Conservation (phyloP, 2,888 invertebrate genomes). For the Agriopis leucophaearia region DNA sequence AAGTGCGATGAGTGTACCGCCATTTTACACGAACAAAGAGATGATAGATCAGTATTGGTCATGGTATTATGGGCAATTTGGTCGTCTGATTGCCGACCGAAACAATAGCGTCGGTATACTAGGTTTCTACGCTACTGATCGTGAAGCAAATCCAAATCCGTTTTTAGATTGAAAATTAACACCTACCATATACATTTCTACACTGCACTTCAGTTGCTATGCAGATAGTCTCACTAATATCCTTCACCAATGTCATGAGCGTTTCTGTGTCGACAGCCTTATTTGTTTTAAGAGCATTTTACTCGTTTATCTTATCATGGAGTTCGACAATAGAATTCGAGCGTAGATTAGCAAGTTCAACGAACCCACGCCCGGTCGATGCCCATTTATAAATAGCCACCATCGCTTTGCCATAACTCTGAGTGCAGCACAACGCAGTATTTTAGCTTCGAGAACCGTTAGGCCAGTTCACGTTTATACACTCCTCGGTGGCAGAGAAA, state of each 20-base stretch:
- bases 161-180: conserved; percentile 8
- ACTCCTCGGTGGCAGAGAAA: conserved; percentile 41
- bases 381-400: conserved; percentile 74
- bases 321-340: conserved; percentile 54
- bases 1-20: conserved; percentile 35
- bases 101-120: conserved; percentile 59
- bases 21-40: conserved; percentile 33
- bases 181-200: not conserved
- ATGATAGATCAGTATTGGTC: conserved; percentile 36
- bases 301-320: conserved; percentile 63
- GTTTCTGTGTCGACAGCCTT: conserved; percentile 12
- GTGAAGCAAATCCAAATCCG: conserved; percentile 30
- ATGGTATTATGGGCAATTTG: conserved; percentile 63
- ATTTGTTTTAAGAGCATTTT: conserved; percentile 16
- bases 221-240: not conserved
- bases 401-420: conserved; percentile 61
- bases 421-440: conserved; percentile 60
- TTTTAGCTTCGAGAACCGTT: conserved; percentile 56
- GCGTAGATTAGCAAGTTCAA: conserved; percentile 68
- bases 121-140: conserved; percentile 38
- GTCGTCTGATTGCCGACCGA: conserved; percentile 58
- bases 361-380: conserved; percentile 66
- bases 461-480: conserved; percentile 44
- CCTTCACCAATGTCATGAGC: conserved; percentile 10
- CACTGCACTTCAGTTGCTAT: not conserved